phyloP scores from a whole-genome alignment of 2,113 vertebrate genomes.

The Otus sunia region DNA sequence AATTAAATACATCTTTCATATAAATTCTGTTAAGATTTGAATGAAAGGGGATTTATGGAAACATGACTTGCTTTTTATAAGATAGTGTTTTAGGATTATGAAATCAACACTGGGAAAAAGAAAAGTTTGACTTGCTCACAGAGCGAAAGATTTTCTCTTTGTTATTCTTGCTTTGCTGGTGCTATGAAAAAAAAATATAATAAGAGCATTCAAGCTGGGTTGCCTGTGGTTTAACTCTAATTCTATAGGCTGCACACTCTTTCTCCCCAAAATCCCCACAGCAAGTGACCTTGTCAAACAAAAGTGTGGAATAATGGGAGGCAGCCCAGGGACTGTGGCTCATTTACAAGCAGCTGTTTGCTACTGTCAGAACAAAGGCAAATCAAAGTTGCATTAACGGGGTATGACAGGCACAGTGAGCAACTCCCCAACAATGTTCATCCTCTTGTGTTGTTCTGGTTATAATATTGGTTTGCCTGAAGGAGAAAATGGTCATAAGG shows the following conservation, averaged over 20 bases:
- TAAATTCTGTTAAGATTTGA: conserved; percentile 54
- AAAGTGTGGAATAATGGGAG: conserved; percentile 85
- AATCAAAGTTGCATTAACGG: conserved; percentile 85
- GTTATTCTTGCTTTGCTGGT: conserved; percentile 74
- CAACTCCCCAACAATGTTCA: conserved; percentile 74
- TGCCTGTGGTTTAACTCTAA: conserved; percentile 80
- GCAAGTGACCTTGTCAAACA: conserved; percentile 88
- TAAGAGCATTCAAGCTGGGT: conserved; percentile 81
- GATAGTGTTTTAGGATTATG: conserved; percentile 65
- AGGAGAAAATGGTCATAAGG: conserved; percentile 42
- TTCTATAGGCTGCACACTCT: conserved; percentile 79
- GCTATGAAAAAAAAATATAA: conserved; percentile 71
- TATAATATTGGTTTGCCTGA: conserved; percentile 56
- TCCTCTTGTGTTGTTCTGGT: conserved; percentile 50
- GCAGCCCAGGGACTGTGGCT: conserved; percentile 78
- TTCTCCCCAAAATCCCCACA: conserved; percentile 83
- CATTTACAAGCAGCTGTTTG: conserved; percentile 95
- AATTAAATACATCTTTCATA: conserved; percentile 67
- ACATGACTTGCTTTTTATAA: conserved; percentile 62
- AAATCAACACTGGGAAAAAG: conserved; percentile 74
- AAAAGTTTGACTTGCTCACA: conserved; percentile 74
- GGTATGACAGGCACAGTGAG: conserved; percentile 83
- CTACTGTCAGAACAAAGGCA: conserved; percentile 84
- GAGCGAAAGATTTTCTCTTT: conserved; percentile 77
- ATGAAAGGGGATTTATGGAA: conserved; percentile 57